Conservation (phyloP, 2,113 vertebrate species). For the Prionailurus viverrinus region DNA sequence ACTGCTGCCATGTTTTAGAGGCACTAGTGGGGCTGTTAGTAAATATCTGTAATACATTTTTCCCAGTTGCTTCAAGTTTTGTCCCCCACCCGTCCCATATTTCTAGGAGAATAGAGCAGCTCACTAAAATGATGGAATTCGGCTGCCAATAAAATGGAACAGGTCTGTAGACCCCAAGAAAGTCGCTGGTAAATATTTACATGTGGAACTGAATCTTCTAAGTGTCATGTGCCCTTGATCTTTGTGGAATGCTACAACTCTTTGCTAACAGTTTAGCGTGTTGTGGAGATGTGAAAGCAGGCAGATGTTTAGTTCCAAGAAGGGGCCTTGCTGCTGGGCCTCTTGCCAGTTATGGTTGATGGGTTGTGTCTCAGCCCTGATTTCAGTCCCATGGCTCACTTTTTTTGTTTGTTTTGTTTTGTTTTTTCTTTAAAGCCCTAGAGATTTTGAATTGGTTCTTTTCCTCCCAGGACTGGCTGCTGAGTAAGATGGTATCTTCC, state of each 20-base stretch:
- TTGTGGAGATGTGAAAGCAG: constrained; percentile 50
- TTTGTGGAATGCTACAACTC: background rate
- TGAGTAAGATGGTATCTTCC: background rate
- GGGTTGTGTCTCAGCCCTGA: background rate
- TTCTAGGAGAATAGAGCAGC: background rate
- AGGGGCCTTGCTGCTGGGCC: constrained; percentile 1
- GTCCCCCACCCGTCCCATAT: background rate
- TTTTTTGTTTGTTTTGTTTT: background rate
- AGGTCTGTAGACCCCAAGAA: constrained; percentile 8
- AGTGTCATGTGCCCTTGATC: background rate
- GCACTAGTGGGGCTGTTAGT: background rate
- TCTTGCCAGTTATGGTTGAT: constrained; percentile 25
- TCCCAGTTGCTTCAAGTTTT: background rate
- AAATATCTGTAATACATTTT: background rate
- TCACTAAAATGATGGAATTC: background rate
- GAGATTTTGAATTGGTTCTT: constrained; percentile 38
- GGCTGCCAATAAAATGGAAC: constrained; percentile 4
- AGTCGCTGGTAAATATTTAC: constrained; percentile 63
- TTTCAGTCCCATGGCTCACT: background rate
- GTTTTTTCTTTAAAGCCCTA: background rate
- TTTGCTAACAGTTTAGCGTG: constrained; percentile 28
- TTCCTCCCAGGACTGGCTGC: constrained; percentile 23
- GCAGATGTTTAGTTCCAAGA: constrained; percentile 52
- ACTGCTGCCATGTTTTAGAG: background rate
- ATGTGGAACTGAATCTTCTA: background rate